These are phyloP conservation scores for Parnassius glacialis DNA, from an alignment of 2,888 invertebrate genomes.

Conservation along the genomic window DNA sequence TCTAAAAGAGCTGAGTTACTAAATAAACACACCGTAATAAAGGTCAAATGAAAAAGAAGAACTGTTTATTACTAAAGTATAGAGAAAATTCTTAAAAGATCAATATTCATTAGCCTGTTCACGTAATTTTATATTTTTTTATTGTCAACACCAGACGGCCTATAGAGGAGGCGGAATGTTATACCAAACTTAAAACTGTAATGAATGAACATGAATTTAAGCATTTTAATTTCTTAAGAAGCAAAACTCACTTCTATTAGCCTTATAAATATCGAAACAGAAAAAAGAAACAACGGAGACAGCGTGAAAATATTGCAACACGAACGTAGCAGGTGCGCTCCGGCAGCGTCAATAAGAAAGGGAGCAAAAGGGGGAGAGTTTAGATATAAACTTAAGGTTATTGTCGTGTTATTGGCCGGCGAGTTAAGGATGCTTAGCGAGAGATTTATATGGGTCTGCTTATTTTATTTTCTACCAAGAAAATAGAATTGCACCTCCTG, in stretches of 20 bases:
- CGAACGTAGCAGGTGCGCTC: constrained; percentile 59
- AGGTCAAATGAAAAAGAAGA: no score
- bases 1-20: no score
- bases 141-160: no score
- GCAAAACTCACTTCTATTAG: constrained; percentile 22
- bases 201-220: neutral
- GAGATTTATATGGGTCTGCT: constrained; percentile 30
- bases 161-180: no score
- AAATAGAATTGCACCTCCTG: constrained; percentile 17
- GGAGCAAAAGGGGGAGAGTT: constrained; percentile 29
- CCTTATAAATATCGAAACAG: constrained; percentile 36
- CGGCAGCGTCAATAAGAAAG: constrained; percentile 46
- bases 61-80: no score
- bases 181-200: no score
- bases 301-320: constrained; percentile 59
- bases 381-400: constrained; percentile 47
- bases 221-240: neutral
- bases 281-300: constrained; percentile 40
- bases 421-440: constrained; percentile 30
- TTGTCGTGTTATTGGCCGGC: constrained; percentile 44
- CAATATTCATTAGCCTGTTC: no score
- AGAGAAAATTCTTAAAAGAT: no score
- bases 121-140: no score
- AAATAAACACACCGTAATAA: no score
- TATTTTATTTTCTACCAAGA: constrained; percentile 24